Percentiles rank a stretch among this genome's conserved stretches.
phyloP scores from a whole-genome alignment of 92 coral and sea anemone species.

The Parazoanthus darwini region DNA sequence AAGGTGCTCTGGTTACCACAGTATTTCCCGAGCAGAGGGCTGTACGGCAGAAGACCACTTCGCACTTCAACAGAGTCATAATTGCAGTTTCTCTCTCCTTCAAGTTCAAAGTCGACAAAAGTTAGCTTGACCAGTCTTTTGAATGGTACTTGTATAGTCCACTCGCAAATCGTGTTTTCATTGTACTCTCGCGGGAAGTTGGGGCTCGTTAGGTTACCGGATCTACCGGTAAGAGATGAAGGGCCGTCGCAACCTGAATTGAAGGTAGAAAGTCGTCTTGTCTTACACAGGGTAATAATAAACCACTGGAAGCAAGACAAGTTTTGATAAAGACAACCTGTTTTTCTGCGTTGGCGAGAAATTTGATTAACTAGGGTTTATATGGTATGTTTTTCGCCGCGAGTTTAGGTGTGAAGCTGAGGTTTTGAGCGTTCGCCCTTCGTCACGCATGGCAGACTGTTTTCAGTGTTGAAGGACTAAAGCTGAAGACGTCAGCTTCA shows the following conservation, averaged over 20 bases:
- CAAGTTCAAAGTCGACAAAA: constrained; percentile 76
- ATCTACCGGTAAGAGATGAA: constrained; percentile 20
- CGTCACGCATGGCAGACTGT: too few species aligned
- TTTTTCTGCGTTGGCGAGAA: too few species aligned
- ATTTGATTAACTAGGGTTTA: too few species aligned
- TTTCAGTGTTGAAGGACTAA: too few species aligned
- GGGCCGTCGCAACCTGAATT: constrained; percentile 2
- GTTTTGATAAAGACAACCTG: too few species aligned
- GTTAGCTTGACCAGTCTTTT: constrained; percentile 50
- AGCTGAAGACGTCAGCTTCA: too few species aligned
- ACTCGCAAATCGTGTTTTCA: constrained; percentile 41
- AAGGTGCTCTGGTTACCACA: constrained; percentile 72
- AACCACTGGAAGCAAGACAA: too few species aligned
- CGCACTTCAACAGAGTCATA: constrained; percentile 83
- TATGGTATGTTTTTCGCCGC: too few species aligned
- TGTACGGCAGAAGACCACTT: constrained; percentile 60
- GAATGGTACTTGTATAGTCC: constrained; percentile 53
- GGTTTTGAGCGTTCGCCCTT: too few species aligned
- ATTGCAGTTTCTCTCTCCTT: constrained; percentile 64
- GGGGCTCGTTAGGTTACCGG: constrained; percentile 55
- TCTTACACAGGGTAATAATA: too few species aligned
- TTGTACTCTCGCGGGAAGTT: constrained; percentile 62
- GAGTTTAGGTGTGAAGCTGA: too few species aligned
- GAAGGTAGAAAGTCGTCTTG: background rate
- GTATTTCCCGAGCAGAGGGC: constrained; percentile 63